A percentile compares a stretch with the other conserved stretches of the same genome.
Evolutionary conservation across 2,113 vertebrate species (phyloP).

Genomic region (Heliornis fulica): DNA sequence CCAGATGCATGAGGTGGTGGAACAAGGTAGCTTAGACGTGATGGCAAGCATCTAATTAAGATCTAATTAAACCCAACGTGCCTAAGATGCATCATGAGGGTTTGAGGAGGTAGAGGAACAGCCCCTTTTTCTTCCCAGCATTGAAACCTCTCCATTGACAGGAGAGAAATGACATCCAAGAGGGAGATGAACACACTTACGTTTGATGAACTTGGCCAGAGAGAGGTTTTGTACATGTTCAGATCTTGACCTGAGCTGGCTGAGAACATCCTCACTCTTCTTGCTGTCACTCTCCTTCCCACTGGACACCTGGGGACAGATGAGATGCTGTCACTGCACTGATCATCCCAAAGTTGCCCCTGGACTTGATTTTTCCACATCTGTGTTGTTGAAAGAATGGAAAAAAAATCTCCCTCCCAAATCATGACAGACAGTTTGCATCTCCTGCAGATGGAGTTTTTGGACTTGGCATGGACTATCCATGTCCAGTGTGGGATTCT

Average conservation of each 20-base stretch:
- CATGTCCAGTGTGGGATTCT: accelerated
- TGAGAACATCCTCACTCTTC: background rate
- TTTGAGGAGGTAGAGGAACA: background rate
- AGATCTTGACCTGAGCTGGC: background rate
- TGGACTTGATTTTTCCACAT: accelerated
- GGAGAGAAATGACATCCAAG: background rate
- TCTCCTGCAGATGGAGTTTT: background rate
- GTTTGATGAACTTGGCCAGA: slow-evolving; percentile 84
- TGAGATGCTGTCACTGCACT: background rate
- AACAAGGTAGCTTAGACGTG: accelerated
- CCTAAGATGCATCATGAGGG: background rate
- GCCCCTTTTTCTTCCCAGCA: background rate
- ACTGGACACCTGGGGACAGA: slow-evolving; percentile 49
- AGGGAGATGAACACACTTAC: slow-evolving; percentile 45
- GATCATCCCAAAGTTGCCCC: accelerated
- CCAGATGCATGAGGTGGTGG: background rate
- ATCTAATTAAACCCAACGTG: background rate
- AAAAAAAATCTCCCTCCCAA: background rate
- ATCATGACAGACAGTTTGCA: accelerated
- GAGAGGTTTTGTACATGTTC: slow-evolving; percentile 53
- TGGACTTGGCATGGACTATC: background rate
- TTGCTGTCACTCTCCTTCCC: background rate
- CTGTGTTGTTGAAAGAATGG: too few relatives aligned
- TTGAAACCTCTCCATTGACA: background rate
- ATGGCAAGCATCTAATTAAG: background rate